Conservation (phyloP, 2,888 invertebrate species). For the Lottia scabra region DNA sequence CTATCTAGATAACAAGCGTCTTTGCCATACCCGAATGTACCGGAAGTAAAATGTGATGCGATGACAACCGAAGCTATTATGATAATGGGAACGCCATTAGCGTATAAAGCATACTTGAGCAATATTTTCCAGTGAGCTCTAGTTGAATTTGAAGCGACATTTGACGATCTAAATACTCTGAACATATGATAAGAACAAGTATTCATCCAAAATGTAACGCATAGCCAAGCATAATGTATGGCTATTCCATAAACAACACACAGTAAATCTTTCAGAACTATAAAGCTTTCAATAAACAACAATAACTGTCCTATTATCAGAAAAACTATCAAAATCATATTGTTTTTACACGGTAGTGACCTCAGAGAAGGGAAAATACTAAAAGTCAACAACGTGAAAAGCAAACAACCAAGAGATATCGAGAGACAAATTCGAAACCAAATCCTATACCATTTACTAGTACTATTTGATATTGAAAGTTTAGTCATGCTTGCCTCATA, state of each 20-base stretch:
- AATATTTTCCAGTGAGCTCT: slow-evolving; percentile 1
- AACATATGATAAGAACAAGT: slow-evolving; percentile 43
- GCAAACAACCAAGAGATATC: slow-evolving; percentile 29
- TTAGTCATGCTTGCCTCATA: neutral
- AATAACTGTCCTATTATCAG: slow-evolving; percentile 34
- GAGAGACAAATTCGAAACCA: slow-evolving; percentile 6
- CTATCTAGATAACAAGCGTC: slow-evolving; percentile 31
- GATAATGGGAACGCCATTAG: neutral
- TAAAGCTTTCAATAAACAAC: slow-evolving; percentile 24
- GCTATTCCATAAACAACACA: slow-evolving; percentile 32
- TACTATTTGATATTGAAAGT: neutral
- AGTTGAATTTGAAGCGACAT: neutral
- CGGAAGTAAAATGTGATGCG: slow-evolving; percentile 1
- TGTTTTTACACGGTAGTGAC: slow-evolving; percentile 39
- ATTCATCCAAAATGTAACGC: slow-evolving; percentile 32
- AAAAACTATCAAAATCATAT: slow-evolving; percentile 33
- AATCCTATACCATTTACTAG: neutral
- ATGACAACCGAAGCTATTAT: slow-evolving; percentile 3
- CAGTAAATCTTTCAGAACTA: neutral
- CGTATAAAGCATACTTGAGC: slow-evolving; percentile 14
- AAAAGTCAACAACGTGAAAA: slow-evolving; percentile 34
- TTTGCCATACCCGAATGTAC: slow-evolving; percentile 20
- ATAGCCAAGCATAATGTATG: slow-evolving; percentile 40
- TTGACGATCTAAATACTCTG: slow-evolving; percentile 27
- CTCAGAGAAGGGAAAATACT: slow-evolving; percentile 30